Conservation (phyloP, 1,140 invertebrate species). For the Drosophila funebris region DNA sequence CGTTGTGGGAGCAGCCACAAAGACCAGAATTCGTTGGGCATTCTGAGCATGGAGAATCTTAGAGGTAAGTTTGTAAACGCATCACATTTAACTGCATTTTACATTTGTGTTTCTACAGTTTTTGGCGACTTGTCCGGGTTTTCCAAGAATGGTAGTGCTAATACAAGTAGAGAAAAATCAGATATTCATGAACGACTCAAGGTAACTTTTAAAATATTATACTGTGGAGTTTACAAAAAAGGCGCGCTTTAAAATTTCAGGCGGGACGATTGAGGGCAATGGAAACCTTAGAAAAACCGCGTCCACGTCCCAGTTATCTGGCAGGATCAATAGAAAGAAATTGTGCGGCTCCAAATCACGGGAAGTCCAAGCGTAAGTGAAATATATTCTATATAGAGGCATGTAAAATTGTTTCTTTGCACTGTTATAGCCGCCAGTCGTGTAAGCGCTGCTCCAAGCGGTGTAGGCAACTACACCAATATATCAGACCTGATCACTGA, state of each 20-base stretch:
- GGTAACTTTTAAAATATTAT: slow-evolving; percentile 39
- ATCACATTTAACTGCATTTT: not conserved
- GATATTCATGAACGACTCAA: slow-evolving; percentile 64
- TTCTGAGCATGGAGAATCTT: slow-evolving; percentile 75
- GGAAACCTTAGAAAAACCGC: slow-evolving; percentile 58
- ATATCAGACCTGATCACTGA: slow-evolving; percentile 74
- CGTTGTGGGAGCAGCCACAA: slow-evolving; percentile 23
- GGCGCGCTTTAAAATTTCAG: slow-evolving; percentile 19
- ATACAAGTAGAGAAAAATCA: slow-evolving; percentile 22
- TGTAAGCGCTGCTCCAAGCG: not conserved
- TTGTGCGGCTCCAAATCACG: too few species aligned
- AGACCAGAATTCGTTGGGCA: slow-evolving; percentile 71
- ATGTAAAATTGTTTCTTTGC: not conserved
- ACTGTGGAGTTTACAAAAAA: not conserved
- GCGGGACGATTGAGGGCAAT: slow-evolving; percentile 63
- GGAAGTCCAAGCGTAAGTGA: not conserved
- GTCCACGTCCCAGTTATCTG: slow-evolving; percentile 25
- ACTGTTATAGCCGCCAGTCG: not conserved
- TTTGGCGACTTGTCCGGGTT: slow-evolving; percentile 70
- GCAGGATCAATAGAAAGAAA: not conserved
- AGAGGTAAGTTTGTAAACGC: slow-evolving; percentile 44
- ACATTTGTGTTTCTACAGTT: slow-evolving; percentile 32
- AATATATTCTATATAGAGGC: not conserved
- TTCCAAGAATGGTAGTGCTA: slow-evolving; percentile 34
- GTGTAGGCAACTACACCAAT: slow-evolving; percentile 49